Conservation (phyloP, 2,888 invertebrate genomes). For the Timema cristinae region DNA sequence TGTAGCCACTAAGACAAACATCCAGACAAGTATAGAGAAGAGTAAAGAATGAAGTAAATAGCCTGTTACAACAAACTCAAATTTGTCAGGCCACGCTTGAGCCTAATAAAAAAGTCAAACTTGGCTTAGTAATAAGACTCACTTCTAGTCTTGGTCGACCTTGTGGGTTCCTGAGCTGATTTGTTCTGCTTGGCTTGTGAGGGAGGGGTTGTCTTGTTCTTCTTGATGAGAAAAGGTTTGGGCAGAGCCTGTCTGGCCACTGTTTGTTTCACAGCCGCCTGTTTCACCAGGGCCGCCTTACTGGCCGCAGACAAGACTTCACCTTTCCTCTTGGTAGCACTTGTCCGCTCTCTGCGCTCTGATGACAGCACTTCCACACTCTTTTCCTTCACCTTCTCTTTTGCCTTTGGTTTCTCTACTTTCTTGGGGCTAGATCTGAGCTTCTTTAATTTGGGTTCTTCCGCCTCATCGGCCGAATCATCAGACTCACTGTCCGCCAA, state of each 20-base stretch:
- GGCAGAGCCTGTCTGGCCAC: conserved; percentile 16
- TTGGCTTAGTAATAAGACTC: conserved; percentile 17
- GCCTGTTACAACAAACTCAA: too few species aligned
- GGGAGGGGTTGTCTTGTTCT: neutral
- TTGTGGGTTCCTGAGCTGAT: neutral
- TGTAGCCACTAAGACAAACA: too few species aligned
- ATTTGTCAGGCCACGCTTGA: too few species aligned
- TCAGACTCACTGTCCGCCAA: conserved; percentile 19
- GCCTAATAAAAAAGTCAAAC: too few species aligned
- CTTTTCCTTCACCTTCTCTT: conserved; percentile 23
- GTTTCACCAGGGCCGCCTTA: conserved; percentile 18
- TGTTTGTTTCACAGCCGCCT: conserved; percentile 18
- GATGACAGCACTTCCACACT: conserved; percentile 20
- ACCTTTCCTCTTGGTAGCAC: conserved; percentile 22
- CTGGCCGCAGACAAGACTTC: conserved; percentile 19
- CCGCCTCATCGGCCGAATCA: conserved; percentile 24
- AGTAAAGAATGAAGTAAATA: too few species aligned
- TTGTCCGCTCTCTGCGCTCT: conserved; percentile 24
- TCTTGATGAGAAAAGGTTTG: neutral
- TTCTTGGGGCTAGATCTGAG: conserved; percentile 20
- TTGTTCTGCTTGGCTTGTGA: neutral
- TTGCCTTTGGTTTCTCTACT: conserved; percentile 26
- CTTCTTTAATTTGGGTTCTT: conserved; percentile 14
- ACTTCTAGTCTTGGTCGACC: conserved; percentile 29
- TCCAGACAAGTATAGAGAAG: too few species aligned